phyloP scores from a whole-genome alignment of 2,113 vertebrate species.

The Gobio gobio region DNA sequence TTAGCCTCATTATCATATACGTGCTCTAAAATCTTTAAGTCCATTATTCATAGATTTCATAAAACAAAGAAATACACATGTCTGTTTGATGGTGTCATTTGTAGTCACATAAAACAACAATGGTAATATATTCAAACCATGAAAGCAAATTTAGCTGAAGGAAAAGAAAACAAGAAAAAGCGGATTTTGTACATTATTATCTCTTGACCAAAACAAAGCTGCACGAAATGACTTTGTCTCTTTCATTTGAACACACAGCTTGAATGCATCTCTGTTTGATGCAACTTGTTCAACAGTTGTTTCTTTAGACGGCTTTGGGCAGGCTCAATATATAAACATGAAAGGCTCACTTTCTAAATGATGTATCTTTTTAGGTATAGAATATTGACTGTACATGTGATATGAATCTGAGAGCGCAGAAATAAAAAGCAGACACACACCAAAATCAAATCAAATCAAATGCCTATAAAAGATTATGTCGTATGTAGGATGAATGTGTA shows the following conservation, averaged over 20 bases:
- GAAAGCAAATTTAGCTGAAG: neutral
- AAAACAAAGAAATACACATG: neutral
- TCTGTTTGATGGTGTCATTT: neutral
- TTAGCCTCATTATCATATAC: neutral
- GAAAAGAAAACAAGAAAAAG: neutral
- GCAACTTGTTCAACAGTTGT: slow-evolving; percentile 16
- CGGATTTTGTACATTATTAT: neutral
- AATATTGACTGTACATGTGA: slow-evolving; percentile 17
- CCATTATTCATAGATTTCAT: neutral
- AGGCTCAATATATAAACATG: slow-evolving; percentile 29
- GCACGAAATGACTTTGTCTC: slow-evolving; percentile 12
- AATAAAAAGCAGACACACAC: neutral
- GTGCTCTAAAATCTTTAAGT: neutral
- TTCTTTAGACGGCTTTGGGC: neutral
- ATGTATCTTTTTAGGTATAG: neutral
- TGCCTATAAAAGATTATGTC: too few relatives aligned
- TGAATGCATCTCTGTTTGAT: slow-evolving; percentile 35
- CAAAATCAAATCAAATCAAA: neutral
- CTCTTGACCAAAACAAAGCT: slow-evolving; percentile 14
- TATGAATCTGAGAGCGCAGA: neutral
- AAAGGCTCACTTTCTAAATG: slow-evolving; percentile 27
- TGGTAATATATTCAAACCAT: neutral
- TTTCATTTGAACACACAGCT: slow-evolving; percentile 32
- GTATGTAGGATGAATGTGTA: neutral
- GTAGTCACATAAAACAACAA: neutral